Base-by-base conservation (phyloP, 1,140 invertebrate genomes). In the Harlomillsia oculata region DNA sequence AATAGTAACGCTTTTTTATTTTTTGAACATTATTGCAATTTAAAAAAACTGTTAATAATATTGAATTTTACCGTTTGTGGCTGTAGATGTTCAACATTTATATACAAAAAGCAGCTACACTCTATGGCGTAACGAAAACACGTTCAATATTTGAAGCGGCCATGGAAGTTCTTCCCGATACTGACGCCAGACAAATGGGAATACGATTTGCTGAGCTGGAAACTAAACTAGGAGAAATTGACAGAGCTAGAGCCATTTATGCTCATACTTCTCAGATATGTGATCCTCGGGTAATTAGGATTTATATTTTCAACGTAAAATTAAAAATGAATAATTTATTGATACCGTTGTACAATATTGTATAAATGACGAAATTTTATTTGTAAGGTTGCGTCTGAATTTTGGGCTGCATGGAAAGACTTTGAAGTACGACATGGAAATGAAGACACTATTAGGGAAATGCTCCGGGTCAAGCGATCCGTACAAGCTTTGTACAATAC, bases 351-450 rank as follows among this genome's bases (percentile, higher is more conserved):
- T 41, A 23, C 39, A 41, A 41, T 13, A 23, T 41, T 20, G 25
- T 23, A 41, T 4, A 21, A 16, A 41, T 23, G 39, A 16, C 25
- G 16, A 41, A 41, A 48, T 50, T 14, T 25, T 57, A 43, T 39
- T 13, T 50, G 11, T 54, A 55, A 84, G 81, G 87, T 92, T 2
- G 91, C 94, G 8, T 79, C 80, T 5, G 82, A 87, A 30, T 99
- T 99, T 70, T 99, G 97, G 97, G 85, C 93, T 70, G 88, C 88
- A 6, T 99, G 97, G 97, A 97, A 97, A 75, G 92, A 98, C 66
- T 99, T 99, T 78, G 97, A 99, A 79, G 89, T 97, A 32, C 82
- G 88, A 43, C 95, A 99, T 76, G 97, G 97, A n/a, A 99, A 99
- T 76, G 95, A 99, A 73, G 97, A 99, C 67, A 99, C 96, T 0